Evolutionary conservation across 2,888 invertebrate genomes (phyloP).

Genomic region (Anthophora plumipes): DNA sequence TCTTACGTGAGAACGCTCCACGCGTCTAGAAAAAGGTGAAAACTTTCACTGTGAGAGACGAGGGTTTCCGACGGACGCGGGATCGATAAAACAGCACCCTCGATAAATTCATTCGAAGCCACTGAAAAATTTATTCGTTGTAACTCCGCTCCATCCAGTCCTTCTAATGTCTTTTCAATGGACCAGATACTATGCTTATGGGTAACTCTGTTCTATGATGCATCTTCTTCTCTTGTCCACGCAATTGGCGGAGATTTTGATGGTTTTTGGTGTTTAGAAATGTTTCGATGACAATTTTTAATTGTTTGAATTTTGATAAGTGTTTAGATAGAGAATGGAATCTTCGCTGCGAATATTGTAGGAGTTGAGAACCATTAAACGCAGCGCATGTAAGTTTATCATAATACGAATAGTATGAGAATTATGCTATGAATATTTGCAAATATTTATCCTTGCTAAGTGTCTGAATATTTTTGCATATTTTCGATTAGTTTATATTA

Average conservation of each 20-base stretch:
- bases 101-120: slow-evolving; percentile 48
- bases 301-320: background rate
- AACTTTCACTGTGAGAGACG: slow-evolving; percentile 26
- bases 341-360: no score
- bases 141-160: slow-evolving; percentile 26
- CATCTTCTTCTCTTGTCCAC: no score
- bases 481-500: no score
- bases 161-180: slow-evolving; percentile 63
- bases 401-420: no score
- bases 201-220: background rate
- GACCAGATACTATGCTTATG: slow-evolving; percentile 27
- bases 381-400: no score
- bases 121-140: slow-evolving; percentile 38
- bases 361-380: no score
- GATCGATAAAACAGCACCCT: slow-evolving; percentile 29
- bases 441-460: no score
- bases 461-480: no score
- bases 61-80: background rate
- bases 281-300: no score
- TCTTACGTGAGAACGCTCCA: slow-evolving; percentile 37
- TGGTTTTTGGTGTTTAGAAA: no score
- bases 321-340: no score
- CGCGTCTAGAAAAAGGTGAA: slow-evolving; percentile 38
- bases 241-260: background rate
- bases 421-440: no score